Evolutionary conservation across 1,140 invertebrate species (phyloP), one percentile per base, ranked within the genome.

Genomic region (Carcinoscorpius rotundicauda): DNA sequence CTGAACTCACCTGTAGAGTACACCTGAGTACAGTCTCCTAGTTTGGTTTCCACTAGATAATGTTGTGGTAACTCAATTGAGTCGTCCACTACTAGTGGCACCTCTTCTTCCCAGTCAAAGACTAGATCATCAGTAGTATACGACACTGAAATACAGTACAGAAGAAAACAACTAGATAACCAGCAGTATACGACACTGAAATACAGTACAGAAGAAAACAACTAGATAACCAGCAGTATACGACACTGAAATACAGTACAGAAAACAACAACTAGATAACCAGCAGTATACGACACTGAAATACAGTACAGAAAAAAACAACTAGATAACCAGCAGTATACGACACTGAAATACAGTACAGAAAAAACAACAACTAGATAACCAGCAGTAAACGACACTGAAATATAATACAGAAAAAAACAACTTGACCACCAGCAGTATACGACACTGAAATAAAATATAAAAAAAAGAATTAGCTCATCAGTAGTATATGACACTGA

Each of bases 121-220:
- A 78, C 69, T 4, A 78, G 66, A 67, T 78, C 77, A 58, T 77
- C 76, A 0, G 76, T 78, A 29, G 77, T 78, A 62, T 78, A 76
- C 1, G 76, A 77, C 29, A 78, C 76, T 78, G 62, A 11, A 29
- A 29, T 29, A 29, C 2, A 29, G 2, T 29, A 29, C 29, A 29
- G 29, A 29, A 29, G 2, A 29, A 29, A 29, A 29, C 29, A 29
- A 2, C 2, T 29, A 29, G 29, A 0, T 29, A 1, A 29, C 2
- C 29, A 29, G 29, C 2, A 29, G 29, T 29, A 29, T 29, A 29
- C 29, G 29, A 29, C 2, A 29, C 29, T 29, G 29, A 29, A 29
- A 29, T 29, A 29, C 29, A 29, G 0, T 29, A 29, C 2, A 29
- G 29, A 2, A 2, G 0, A 29, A 29, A 29, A 29, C 29, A 29